Percentiles rank a stretch among this genome's conserved stretches.
Conservation (phyloP, 2,113 vertebrate genomes). For the Nesogale talazaci region DNA sequence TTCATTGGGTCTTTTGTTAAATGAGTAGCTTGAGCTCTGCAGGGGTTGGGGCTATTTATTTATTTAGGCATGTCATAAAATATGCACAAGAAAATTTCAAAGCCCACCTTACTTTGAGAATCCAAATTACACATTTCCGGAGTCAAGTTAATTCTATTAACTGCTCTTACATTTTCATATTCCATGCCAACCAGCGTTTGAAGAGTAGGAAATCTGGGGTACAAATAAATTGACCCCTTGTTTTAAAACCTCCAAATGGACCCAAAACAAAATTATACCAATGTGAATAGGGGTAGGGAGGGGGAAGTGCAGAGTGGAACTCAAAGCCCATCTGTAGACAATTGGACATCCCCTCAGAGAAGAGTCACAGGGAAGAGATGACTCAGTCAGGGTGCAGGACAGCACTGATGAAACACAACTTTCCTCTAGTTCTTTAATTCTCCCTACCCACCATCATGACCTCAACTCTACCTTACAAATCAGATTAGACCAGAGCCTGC, state of each 20-base stretch:
- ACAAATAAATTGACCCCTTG: slow-evolving; percentile 41
- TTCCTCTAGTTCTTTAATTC: too few species aligned
- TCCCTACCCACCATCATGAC: too few species aligned
- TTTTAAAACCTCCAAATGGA: not conserved
- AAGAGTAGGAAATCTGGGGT: slow-evolving; percentile 46
- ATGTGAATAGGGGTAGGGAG: not conserved
- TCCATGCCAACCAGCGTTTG: slow-evolving; percentile 2
- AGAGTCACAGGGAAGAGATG: too few species aligned
- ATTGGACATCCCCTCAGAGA: too few species aligned
- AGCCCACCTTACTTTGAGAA: not conserved
- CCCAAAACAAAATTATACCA: not conserved
- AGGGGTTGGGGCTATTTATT: not conserved
- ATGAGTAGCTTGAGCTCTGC: not conserved
- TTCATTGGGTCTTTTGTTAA: slow-evolving; percentile 45
- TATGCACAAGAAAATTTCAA: slow-evolving; percentile 42
- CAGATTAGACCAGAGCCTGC: too few species aligned
- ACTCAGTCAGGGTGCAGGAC: too few species aligned
- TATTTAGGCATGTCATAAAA: not conserved
- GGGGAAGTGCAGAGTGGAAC: too few species aligned
- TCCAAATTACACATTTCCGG: slow-evolving; percentile 2
- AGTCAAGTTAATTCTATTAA: not conserved
- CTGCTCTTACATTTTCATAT: not conserved
- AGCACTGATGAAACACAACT: too few species aligned
- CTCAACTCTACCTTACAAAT: too few species aligned
- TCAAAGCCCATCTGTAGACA: too few species aligned